A percentile compares a stretch with the other conserved stretches of the same genome.
These are phyloP conservation scores for Parambassis ranga DNA, from an alignment of 2,797 vertebrate genomes.

Conservation along the genomic window DNA sequence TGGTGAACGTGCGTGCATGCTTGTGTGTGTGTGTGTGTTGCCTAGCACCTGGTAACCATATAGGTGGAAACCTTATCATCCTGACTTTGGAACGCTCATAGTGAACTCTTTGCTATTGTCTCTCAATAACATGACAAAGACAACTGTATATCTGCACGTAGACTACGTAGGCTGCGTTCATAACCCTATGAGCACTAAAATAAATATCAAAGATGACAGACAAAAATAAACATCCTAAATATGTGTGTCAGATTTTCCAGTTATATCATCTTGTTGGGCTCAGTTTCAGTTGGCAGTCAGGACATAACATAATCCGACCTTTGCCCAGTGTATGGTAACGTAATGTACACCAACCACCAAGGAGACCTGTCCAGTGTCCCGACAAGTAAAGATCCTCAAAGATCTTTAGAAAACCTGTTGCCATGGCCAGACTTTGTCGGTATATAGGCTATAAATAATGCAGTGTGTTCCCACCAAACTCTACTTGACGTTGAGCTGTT, in stretches of 20 bases:
- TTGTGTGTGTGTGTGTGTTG: slow-evolving; percentile 42
- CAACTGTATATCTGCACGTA: too few species aligned
- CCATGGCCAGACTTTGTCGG: neutral
- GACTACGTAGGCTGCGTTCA: too few species aligned
- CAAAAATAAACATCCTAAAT: too few species aligned
- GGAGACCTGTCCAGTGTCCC: neutral
- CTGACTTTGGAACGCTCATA: slow-evolving; percentile 37
- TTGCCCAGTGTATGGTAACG: neutral
- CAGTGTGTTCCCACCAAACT: neutral
- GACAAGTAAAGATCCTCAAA: neutral
- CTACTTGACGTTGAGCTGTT: too few species aligned
- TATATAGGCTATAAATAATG: neutral
- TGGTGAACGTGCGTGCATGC: slow-evolving; percentile 18
- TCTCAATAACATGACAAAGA: slow-evolving; percentile 14
- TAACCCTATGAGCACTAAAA: too few species aligned
- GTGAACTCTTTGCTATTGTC: slow-evolving; percentile 26
- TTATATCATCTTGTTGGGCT: neutral
- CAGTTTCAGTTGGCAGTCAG: neutral
- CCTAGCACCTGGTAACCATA: slow-evolving; percentile 74
- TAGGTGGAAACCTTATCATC: slow-evolving; percentile 67
- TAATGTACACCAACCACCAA: neutral
- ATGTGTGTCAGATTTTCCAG: too few species aligned
- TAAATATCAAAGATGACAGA: too few species aligned
- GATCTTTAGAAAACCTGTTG: neutral
- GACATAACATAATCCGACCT: neutral